Evolutionary conservation across 1,140 invertebrate species (phyloP).

Genomic region (Zaprionus camerounensis): DNA sequence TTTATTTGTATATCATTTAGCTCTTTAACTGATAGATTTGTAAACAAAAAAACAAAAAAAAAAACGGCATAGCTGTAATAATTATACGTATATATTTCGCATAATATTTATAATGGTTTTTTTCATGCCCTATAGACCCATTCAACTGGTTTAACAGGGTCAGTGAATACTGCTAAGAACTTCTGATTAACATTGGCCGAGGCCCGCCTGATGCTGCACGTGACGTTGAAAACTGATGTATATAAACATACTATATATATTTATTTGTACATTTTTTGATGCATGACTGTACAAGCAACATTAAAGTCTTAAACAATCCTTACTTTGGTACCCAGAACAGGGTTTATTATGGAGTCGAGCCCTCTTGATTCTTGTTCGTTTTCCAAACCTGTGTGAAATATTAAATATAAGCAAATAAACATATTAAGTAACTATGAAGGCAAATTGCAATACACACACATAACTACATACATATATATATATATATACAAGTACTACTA

Average conservation of each 20-base stretch:
- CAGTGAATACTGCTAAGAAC: not conserved
- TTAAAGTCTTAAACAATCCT: slow-evolving; percentile 1
- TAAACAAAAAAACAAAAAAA: slow-evolving; percentile 20
- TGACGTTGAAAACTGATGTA: not conserved
- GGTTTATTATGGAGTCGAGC: slow-evolving; percentile 15
- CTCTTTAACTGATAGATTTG: slow-evolving; percentile 47
- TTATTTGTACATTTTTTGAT: slow-evolving; percentile 23
- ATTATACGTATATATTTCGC: slow-evolving; percentile 28
- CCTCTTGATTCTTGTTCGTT: slow-evolving; percentile 10
- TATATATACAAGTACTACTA: slow-evolving; percentile 13
- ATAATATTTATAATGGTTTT: slow-evolving; percentile 50
- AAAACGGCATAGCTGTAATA: slow-evolving; percentile 34
- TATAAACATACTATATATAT: slow-evolving; percentile 21
- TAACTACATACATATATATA: slow-evolving; percentile 40
- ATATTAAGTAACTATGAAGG: slow-evolving; percentile 44
- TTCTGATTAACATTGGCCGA: not conserved
- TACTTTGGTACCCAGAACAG: slow-evolving; percentile 19
- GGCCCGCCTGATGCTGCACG: not conserved
- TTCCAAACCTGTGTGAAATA: slow-evolving; percentile 54
- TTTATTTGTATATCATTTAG: slow-evolving; percentile 74
- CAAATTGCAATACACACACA: slow-evolving; percentile 65
- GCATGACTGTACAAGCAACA: slow-evolving; percentile 13
- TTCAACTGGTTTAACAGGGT: not conserved
- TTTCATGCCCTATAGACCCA: slow-evolving; percentile 18
- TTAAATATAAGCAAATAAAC: slow-evolving; percentile 43